These are phyloP conservation scores for Andrena minutula DNA, from an alignment of 2,888 invertebrate genomes.

Conservation along the genomic window DNA sequence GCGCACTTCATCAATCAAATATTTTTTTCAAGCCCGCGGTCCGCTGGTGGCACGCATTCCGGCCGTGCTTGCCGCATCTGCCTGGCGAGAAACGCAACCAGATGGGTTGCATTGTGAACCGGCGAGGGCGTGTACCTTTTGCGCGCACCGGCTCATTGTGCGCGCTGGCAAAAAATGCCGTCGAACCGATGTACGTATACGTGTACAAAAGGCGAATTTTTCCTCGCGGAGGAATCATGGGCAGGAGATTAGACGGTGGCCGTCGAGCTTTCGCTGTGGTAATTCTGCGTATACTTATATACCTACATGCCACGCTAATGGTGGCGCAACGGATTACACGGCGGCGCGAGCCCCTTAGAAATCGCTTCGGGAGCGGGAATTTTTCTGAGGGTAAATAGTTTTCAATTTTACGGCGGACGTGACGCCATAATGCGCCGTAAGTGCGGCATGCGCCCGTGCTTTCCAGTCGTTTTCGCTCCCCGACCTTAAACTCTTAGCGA, in stretches of 20 bases:
- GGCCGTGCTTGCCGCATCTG: conserved; percentile 63
- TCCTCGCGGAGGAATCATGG: conserved; percentile 19
- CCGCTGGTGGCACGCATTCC: conserved; percentile 67
- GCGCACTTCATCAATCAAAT: conserved; percentile 73
- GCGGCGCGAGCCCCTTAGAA: conserved; percentile 5
- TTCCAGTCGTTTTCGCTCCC: background rate
- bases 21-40: conserved; percentile 55
- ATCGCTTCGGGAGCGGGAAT: conserved; percentile 1
- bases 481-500: background rate
- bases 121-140: conserved; percentile 61
- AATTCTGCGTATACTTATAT: background rate
- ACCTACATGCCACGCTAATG: conserved; percentile 13
- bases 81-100: conserved; percentile 39
- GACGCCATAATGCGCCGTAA: conserved; percentile 10
- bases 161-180: conserved; percentile 24
- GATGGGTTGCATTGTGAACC: conserved; percentile 58
- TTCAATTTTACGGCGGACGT: conserved; percentile 36
- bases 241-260: conserved; percentile 28
- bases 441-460: background rate
- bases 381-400: conserved; percentile 37
- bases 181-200: background rate
- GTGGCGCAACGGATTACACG: conserved; percentile 26
- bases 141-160: conserved; percentile 52
- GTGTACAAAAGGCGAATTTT: conserved; percentile 28
- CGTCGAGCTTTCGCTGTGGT: conserved; percentile 2